A percentile compares a stretch with the other conserved stretches of the same genome.
Conservation (phyloP, 2,797 vertebrate species). For the Enteromius trimaculatus region DNA sequence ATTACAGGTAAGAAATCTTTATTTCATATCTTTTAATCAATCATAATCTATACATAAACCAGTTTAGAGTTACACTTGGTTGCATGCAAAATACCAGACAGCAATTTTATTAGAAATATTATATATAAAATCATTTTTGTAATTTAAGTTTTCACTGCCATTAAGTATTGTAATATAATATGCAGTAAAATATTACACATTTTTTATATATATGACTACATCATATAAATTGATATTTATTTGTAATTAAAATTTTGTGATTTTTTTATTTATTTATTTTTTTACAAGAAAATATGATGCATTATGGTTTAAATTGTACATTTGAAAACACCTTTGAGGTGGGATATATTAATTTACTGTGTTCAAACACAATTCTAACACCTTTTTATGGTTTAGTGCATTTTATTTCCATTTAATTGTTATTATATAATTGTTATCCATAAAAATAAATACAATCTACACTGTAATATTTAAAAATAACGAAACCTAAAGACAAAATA, state of each 20-base stretch:
- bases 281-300: neutral
- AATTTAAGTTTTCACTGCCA: neutral
- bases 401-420: neutral
- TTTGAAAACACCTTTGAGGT: neutral
- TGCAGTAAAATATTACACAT: too few relatives aligned
- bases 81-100: neutral
- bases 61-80: neutral
- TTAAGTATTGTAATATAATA: neutral
- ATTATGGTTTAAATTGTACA: neutral
- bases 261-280: neutral
- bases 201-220: neutral
- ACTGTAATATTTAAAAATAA: neutral
- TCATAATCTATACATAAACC: neutral
- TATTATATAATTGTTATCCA: neutral
- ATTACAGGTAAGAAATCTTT: constrained; percentile 7
- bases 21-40: neutral
- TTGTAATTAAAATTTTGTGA: neutral
- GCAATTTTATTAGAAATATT: neutral
- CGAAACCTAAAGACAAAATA: neutral
- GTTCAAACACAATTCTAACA: neutral
- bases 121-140: neutral
- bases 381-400: neutral
- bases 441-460: neutral
- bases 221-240: neutral
- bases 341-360: neutral